Base-by-base conservation (phyloP, 2,888 invertebrate genomes). In the Agrotis puta region DNA sequence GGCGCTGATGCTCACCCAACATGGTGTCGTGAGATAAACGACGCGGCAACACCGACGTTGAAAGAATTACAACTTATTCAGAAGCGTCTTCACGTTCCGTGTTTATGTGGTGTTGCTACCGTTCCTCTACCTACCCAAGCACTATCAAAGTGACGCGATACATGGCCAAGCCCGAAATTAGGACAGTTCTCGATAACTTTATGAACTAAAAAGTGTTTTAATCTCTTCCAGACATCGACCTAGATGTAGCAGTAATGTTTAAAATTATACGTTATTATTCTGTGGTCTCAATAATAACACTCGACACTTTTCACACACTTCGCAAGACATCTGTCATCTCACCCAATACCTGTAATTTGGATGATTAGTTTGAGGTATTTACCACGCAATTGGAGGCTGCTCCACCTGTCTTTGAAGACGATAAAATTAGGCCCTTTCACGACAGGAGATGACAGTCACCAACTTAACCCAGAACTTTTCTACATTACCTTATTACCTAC, bases 1-100 rank as follows among this genome's bases (percentile, higher is more conserved):
- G 90, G 85, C 86, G 83, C 85, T 88, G 88, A 88, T 87, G 86
- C 86, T 85, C 84, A 70, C 83, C 86, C 87, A 88, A 88, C 88
- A 88, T 83, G 86, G 85, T 83, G 85, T 87, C 84, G 78, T 76
- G 81, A 85, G 85, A 87, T 88, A 86, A 88, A 90, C 87, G 83
- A 53, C 64, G 70, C 77, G 83, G 88, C 83, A 79, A 51, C 77
- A 59, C 83, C 85, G 87, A 82, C 79, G 83, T 81, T 84, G 81
- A 83, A 83, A 86, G 80, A 84, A 79, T 80, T 83, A 74, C 72
- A 71, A 68, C 77, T 84, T 72, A 79, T 83, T 78, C 81, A 77
- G 62, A 79, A 64, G 54, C 64, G 48, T 79, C 64, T 79, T 70
- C 76, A 74, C 83, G 83, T 80, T 79, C 64, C 51, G 56, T 79